A percentile compares a stretch with the other conserved stretches of the same genome.
These are phyloP conservation scores for Mormyrus proboscirostris DNA, from an alignment of 2,797 vertebrate genomes.

Conservation along the genomic window DNA sequence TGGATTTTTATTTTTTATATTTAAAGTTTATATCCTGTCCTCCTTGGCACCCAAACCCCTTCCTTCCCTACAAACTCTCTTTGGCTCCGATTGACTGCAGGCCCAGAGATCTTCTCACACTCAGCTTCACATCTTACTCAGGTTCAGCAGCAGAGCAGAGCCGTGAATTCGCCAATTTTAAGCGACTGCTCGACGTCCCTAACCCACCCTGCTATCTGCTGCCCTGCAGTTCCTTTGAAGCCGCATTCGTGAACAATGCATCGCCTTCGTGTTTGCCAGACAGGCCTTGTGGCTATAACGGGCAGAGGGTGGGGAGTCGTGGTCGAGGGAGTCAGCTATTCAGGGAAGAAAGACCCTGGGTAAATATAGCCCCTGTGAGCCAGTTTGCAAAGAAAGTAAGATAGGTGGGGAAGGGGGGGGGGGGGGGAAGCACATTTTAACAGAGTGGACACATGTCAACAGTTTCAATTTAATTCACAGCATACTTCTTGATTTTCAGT, in stretches of 20 bases:
- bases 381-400: not conserved
- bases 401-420: not conserved
- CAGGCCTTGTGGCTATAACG: slow-evolving; percentile 1
- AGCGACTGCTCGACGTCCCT: not conserved
- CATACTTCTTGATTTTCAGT: not conserved
- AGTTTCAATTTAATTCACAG: slow-evolving; percentile 1
- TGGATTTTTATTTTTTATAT: not conserved
- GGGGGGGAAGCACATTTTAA: not conserved
- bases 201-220: not conserved
- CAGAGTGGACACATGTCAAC: not conserved
- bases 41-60: not conserved
- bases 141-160: not conserved
- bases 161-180: not conserved
- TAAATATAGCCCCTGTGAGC: not conserved
- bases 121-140: not conserved
- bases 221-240: not conserved
- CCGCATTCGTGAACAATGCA: not conserved
- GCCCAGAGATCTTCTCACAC: not conserved
- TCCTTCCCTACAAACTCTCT: not conserved
- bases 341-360: not conserved
- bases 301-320: not conserved
- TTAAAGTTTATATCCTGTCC: not conserved
- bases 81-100: not conserved
- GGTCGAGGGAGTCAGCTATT: not conserved
- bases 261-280: not conserved